These are phyloP conservation scores for Psittacula derbiana DNA, from an alignment of 2,797 vertebrate genomes.

Conservation along the genomic window DNA sequence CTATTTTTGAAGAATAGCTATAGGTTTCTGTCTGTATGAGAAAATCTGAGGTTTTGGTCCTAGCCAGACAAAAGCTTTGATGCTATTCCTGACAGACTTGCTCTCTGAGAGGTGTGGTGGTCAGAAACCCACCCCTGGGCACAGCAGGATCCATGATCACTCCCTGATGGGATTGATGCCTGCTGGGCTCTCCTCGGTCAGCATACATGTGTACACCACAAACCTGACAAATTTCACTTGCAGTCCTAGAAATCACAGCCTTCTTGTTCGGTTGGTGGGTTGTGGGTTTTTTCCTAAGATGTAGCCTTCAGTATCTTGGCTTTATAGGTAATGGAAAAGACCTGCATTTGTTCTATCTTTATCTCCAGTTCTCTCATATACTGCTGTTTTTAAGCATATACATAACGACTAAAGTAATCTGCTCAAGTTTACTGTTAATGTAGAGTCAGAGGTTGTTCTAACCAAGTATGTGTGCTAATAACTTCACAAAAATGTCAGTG, in stretches of 20 bases:
- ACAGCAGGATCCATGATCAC: background rate
- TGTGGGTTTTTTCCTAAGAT: background rate
- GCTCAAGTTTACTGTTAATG: background rate
- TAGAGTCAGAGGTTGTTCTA: background rate
- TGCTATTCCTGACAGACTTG: background rate
- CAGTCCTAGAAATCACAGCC: background rate
- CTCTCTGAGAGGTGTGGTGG: background rate
- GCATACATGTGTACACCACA: background rate
- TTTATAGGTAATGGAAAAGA: background rate
- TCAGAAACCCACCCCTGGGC: rapidly evolving
- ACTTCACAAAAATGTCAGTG: background rate
- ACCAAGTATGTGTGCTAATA: background rate
- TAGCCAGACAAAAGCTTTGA: background rate
- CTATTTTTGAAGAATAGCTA: background rate
- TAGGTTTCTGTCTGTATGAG: background rate
- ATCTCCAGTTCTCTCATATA: background rate
- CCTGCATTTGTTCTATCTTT: background rate
- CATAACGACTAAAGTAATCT: background rate
- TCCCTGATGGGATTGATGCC: rapidly evolving
- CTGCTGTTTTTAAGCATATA: background rate
- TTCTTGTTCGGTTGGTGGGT: background rate
- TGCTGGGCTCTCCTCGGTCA: background rate
- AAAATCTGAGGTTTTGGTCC: background rate
- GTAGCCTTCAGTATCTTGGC: background rate
- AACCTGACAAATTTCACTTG: background rate